Evolutionary conservation across 2,888 invertebrate species (phyloP).

Genomic region (Synanthedon andrenaeformis): DNA sequence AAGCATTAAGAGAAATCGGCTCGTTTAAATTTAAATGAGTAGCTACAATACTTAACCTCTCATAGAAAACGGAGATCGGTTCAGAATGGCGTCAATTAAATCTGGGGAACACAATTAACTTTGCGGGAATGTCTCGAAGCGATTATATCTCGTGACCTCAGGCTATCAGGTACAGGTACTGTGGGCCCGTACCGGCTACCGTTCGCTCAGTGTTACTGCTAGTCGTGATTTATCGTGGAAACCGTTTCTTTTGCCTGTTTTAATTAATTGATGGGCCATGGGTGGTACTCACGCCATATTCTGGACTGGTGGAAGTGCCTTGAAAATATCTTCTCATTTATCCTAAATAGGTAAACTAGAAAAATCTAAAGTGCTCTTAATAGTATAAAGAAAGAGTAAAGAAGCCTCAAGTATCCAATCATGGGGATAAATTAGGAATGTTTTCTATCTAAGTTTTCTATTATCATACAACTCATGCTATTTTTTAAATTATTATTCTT

Average conservation of each 20-base stretch:
- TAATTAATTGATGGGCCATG: conserved; percentile 42
- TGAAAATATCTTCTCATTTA: too few relatives aligned
- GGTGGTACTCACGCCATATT: not conserved
- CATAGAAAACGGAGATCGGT: not conserved
- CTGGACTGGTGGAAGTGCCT: not conserved
- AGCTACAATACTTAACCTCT: not conserved
- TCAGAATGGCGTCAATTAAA: conserved; percentile 10
- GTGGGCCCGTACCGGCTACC: conserved; percentile 36
- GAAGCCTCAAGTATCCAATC: too few relatives aligned
- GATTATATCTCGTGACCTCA: conserved; percentile 57
- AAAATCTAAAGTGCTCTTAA: too few relatives aligned
- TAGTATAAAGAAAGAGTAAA: too few relatives aligned
- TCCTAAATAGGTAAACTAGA: too few relatives aligned
- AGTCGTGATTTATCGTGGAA: conserved; percentile 52
- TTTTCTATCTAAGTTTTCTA: too few relatives aligned
- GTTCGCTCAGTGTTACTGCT: conserved; percentile 13
- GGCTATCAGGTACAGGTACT: conserved; percentile 54
- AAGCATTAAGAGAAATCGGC: not conserved
- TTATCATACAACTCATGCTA: too few relatives aligned
- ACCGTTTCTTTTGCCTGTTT: conserved; percentile 31
- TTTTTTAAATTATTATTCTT: too few relatives aligned
- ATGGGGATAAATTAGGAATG: too few relatives aligned
- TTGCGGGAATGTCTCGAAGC: conserved; percentile 18
- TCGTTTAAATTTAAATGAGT: not conserved
- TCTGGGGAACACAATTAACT: conserved; percentile 44